Evolutionary conservation across 2,888 invertebrate species (phyloP), one percentile per base, ranked within the genome.

Genomic region (Atherix ibis): DNA sequence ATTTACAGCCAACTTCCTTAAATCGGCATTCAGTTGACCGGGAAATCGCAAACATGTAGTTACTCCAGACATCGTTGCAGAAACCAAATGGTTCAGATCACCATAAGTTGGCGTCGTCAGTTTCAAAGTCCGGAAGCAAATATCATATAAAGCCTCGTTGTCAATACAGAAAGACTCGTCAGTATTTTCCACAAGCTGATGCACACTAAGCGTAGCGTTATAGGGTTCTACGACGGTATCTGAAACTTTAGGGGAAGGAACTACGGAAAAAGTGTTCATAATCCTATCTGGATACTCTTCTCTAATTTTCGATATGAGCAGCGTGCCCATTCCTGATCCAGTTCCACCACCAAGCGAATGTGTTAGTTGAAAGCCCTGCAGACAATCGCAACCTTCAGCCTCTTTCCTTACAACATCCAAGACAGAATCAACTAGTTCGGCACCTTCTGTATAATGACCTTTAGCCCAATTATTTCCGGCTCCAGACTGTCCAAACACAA

Each of bases 221-320:
- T 88, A 88, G 39, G 88, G 88, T 64, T 89, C 88, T 44, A 89
- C 88, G 48, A 88, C 88, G 44, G 88, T 88, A 62, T 89, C 88
- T 41, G 87, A 88, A 39, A 80, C 81, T 69, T 72, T 91, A 32
- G 82, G 82, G 43, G 80, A 81, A 51, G 82, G 81, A 60, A 82
- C 80, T 40, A 94, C 89, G 40, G 88, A 88, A 68, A 88, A 92
- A 55, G 91, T 92, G 71, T 87, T 88, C 92, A 94, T 92, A 51
- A 94, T 94, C 68, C 94, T 80, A 69, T 94, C 94, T 47, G 94
- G 94, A 60, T 92, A 94, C 67, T 94, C 94, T 66, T 94, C 92
- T 50, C 92, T 76, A 64, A 94, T 92, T 67, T 94, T 94, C 46
- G 88, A 88, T 56, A 94, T 94, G 44, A 94, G 73, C 39, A 94